Percentiles rank a stretch among this genome's conserved stretches.
Evolutionary conservation across 2,113 vertebrate species (phyloP).

Genomic region (Corvus moneduloides): DNA sequence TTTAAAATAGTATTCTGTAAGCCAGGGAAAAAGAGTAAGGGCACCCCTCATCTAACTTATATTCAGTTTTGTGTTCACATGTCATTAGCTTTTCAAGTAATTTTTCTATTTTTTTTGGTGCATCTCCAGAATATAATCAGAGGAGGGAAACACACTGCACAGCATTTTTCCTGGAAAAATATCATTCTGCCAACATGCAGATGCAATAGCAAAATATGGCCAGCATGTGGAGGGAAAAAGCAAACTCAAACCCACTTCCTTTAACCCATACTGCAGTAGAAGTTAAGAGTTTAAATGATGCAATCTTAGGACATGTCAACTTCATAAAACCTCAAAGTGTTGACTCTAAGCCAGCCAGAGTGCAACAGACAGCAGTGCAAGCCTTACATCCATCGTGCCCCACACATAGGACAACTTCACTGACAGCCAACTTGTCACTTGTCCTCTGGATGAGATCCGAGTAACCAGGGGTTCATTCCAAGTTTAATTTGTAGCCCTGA

Average conservation of each 20-base stretch:
- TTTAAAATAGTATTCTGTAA: not conserved
- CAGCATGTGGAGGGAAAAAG: not conserved
- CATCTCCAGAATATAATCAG: slow-evolving; percentile 14
- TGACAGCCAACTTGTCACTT: not conserved
- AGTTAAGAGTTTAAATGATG: not conserved
- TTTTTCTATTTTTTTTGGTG: slow-evolving; percentile 11
- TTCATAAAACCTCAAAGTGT: not conserved
- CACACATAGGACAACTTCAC: not conserved
- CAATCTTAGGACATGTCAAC: not conserved
- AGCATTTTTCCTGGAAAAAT: slow-evolving; percentile 5
- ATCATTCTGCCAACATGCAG: not conserved
- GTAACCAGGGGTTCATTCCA: not conserved
- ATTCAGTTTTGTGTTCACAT: not conserved
- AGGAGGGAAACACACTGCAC: not conserved
- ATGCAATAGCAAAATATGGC: not conserved
- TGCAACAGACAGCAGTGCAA: not conserved
- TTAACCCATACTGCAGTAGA: not conserved
- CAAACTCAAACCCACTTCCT: not conserved
- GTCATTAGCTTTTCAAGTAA: not conserved
- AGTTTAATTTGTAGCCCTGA: not conserved
- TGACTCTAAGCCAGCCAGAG: not conserved
- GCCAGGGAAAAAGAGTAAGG: not conserved
- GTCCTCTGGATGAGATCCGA: not conserved
- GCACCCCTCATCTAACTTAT: not conserved
- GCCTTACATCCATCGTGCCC: not conserved